A percentile compares a stretch with the other conserved stretches of the same genome.
These are phyloP conservation scores for Cavia aperea DNA, from an alignment of 2,113 vertebrate genomes.

Conservation along the genomic window DNA sequence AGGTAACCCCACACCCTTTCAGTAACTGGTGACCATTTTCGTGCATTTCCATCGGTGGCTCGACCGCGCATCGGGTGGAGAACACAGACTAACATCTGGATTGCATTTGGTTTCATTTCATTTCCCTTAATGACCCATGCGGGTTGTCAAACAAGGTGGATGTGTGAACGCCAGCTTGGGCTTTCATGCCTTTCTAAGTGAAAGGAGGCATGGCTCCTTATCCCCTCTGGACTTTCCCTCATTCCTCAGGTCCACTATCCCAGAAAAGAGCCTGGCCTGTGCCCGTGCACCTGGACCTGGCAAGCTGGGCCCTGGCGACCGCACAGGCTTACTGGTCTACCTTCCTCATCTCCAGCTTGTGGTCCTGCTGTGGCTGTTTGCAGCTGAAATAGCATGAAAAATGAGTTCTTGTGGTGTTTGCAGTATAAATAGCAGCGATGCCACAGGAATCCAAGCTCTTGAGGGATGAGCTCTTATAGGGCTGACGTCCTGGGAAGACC, in stretches of 20 bases:
- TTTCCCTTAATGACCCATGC: conserved; percentile 50
- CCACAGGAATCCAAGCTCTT: conserved; percentile 54
- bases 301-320: conserved; percentile 34
- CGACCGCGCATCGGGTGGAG: neutral
- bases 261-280: conserved; percentile 53
- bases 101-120: conserved; percentile 49
- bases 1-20: neutral
- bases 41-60: neutral
- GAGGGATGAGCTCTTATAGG: conserved; percentile 36
- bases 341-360: conserved; percentile 1
- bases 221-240: neutral
- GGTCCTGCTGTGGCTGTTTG: conserved; percentile 45
- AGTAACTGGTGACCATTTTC: neutral
- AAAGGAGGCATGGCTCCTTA: neutral
- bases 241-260: conserved; percentile 51
- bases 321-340: conserved; percentile 7
- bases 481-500: conserved; percentile 61
- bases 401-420: conserved; percentile 65
- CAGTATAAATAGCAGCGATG: conserved; percentile 63
- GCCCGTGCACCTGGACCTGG: conserved; percentile 60
- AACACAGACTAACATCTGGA: conserved; percentile 40
- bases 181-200: conserved; percentile 9
- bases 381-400: conserved; percentile 63
- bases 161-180: neutral
- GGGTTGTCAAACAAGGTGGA: conserved; percentile 49